A percentile compares a stretch with the other conserved stretches of the same genome.
Evolutionary conservation across 2,888 invertebrate genomes (phyloP).

Genomic region (Agriopis leucophaearia): DNA sequence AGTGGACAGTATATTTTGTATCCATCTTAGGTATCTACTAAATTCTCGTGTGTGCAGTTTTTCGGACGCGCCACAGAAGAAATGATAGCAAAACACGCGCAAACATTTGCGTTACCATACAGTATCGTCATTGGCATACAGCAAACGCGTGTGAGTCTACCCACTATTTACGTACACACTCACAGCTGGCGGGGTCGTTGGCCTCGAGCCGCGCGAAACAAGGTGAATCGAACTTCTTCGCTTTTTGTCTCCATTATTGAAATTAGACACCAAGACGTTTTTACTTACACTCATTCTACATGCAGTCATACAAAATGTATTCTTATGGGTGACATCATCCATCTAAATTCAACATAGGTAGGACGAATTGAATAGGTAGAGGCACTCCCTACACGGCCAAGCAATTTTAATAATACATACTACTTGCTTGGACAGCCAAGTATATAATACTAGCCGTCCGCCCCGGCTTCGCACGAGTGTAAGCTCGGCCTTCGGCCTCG

Average conservation of each 20-base stretch:
- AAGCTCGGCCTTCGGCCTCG: no score
- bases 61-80: constrained; percentile 36
- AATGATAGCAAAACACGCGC: constrained; percentile 5
- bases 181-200: constrained; percentile 81
- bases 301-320: constrained; percentile 17
- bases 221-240: constrained; percentile 75
- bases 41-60: constrained; percentile 20
- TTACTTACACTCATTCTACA: constrained; percentile 19
- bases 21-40: constrained; percentile 16
- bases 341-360: constrained; percentile 1
- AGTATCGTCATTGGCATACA: constrained; percentile 16
- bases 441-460: no score
- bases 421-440: no score
- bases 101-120: constrained; percentile 38
- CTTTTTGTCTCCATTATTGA: constrained; percentile 69
- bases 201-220: constrained; percentile 75
- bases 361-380: neutral
- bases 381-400: neutral
- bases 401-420: no score
- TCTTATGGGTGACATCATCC: constrained; percentile 37
- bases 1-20: neutral
- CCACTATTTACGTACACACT: constrained; percentile 64
- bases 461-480: no score
- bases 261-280: constrained; percentile 53
- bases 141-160: constrained; percentile 52